Conservation (phyloP, 1,140 invertebrate species). For the Ips typographus region DNA sequence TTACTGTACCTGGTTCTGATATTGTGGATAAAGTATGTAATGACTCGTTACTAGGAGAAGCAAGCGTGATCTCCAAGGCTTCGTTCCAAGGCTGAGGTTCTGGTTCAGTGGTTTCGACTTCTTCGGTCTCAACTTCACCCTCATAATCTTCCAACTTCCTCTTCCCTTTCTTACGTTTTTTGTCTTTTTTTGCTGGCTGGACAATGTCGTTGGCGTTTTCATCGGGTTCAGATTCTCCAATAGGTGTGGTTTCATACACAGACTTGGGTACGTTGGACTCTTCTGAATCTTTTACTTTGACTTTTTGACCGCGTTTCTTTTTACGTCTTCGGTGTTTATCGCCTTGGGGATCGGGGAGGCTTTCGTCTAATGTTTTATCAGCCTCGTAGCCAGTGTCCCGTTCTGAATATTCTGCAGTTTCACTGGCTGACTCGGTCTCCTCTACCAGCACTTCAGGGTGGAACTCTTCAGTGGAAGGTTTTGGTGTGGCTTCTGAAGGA, state of each 20-base stretch:
- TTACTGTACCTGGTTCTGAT: constrained; percentile 59
- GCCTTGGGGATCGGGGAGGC: constrained; percentile 49
- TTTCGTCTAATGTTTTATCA: constrained; percentile 60
- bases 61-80: constrained; percentile 47
- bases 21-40: constrained; percentile 60
- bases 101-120: constrained; percentile 13
- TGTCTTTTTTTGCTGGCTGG: constrained; percentile 34
- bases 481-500: constrained; percentile 55
- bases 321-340: constrained; percentile 53
- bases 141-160: constrained; percentile 39
- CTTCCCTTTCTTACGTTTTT: constrained; percentile 14
- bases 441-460: constrained; percentile 45
- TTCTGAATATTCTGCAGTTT: constrained; percentile 50
- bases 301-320: constrained; percentile 60
- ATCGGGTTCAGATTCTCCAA: constrained; percentile 44
- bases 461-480: constrained; percentile 56
- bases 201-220: constrained; percentile 45
- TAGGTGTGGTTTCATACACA: constrained; percentile 47
- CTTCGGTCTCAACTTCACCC: constrained; percentile 34
- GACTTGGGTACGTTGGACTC: constrained; percentile 52
- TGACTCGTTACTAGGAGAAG: constrained; percentile 54
- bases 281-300: constrained; percentile 52
- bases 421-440: constrained; percentile 53
- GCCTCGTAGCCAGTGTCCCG: constrained; percentile 60
- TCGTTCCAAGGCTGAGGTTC: constrained; percentile 33